phyloP scores from a whole-genome alignment of 2,888 invertebrate species.

The Leucophora obtusa region DNA sequence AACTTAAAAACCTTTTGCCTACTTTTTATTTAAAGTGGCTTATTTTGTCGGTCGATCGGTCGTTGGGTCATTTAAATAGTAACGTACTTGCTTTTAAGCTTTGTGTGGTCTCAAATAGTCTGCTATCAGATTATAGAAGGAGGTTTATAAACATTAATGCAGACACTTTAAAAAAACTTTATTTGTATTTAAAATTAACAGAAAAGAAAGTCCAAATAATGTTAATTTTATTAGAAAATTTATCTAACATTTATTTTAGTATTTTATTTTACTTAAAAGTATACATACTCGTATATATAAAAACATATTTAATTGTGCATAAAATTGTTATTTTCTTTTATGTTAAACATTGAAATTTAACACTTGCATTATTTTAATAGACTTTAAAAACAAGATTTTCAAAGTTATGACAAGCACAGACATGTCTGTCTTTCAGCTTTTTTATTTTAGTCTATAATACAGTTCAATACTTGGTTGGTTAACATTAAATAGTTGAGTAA shows the following conservation, averaged over 20 bases:
- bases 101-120: constrained; percentile 37
- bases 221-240: neutral
- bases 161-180: constrained; percentile 1
- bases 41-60: neutral
- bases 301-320: constrained; percentile 49
- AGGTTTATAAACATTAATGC: neutral
- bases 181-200: neutral
- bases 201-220: neutral
- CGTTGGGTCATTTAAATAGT: neutral
- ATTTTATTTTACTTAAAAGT: constrained; percentile 8
- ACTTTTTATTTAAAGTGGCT: neutral
- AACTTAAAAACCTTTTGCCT: constrained; percentile 22
- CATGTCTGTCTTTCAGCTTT: constrained; percentile 21
- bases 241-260: neutral
- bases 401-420: constrained; percentile 2
- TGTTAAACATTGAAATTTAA: constrained; percentile 48
- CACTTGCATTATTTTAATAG: constrained; percentile 56
- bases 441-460: constrained; percentile 21
- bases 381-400: constrained; percentile 48
- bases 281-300: neutral
- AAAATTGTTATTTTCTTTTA: constrained; percentile 56
- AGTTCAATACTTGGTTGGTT: constrained; percentile 19
- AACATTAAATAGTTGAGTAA: constrained; percentile 33
- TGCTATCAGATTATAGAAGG: neutral
- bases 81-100: constrained; percentile 37